phyloP scores from a whole-genome alignment of 1,140 invertebrate species.

The Ditylenchus dipsaci region DNA sequence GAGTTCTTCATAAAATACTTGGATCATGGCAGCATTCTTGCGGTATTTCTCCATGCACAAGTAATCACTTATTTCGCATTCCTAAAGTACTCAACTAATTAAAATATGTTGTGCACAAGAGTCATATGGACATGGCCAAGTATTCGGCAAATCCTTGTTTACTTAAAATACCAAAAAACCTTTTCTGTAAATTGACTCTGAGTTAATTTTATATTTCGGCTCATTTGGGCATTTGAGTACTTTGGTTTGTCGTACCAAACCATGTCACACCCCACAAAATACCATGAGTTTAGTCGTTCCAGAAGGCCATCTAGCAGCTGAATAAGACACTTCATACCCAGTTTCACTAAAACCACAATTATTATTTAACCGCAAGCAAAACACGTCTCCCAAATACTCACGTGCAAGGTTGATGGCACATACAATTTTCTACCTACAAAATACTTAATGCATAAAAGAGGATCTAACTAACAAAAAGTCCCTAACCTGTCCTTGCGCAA shows the following conservation, averaged over 20 bases:
- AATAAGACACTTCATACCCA: slow-evolving; percentile 57
- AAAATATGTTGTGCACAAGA: neutral
- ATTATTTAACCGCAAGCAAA: neutral
- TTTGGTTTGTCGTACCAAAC: too few relatives aligned
- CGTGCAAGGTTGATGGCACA: slow-evolving; percentile 57
- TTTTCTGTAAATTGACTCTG: too few relatives aligned
- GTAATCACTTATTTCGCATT: slow-evolving; percentile 50
- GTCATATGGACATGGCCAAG: too few relatives aligned
- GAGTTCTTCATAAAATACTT: slow-evolving; percentile 57
- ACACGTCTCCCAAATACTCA: slow-evolving; percentile 5
- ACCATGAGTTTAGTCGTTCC: slow-evolving; percentile 52
- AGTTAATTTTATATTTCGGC: too few relatives aligned
- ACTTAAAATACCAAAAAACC: too few relatives aligned
- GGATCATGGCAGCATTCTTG: slow-evolving; percentile 57
- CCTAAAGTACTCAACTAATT: slow-evolving; percentile 17
- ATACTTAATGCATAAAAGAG: too few relatives aligned
- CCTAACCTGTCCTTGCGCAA: slow-evolving; percentile 45
- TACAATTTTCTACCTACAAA: slow-evolving; percentile 31
- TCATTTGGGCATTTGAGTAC: too few relatives aligned
- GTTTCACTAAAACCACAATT: slow-evolving; percentile 45
- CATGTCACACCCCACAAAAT: too few relatives aligned
- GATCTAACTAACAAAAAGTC: too few relatives aligned
- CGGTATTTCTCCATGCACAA: slow-evolving; percentile 57
- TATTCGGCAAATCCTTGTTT: too few relatives aligned
- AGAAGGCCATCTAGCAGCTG: slow-evolving; percentile 56